Evolutionary conservation across 2,113 vertebrate species (phyloP).

Genomic region (Notothenia coriiceps): DNA sequence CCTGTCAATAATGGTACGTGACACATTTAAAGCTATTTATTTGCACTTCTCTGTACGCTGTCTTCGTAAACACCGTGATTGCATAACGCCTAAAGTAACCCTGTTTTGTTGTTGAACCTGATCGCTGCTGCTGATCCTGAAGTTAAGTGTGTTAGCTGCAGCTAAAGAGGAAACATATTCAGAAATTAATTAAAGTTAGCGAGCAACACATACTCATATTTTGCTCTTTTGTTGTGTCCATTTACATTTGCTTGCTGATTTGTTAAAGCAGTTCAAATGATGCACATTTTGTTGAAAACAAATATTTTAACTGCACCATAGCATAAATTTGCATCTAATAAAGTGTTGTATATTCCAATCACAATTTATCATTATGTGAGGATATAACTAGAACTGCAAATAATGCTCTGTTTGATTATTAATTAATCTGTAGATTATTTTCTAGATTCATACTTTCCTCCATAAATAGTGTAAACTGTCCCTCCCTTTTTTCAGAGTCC

Average conservation of each 20-base stretch:
- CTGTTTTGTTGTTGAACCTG: background rate
- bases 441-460: too few relatives aligned
- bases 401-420: too few relatives aligned
- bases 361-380: too few relatives aligned
- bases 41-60: too few relatives aligned
- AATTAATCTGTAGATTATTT: background rate
- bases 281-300: background rate
- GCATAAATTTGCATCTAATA: background rate
- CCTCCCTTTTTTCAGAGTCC: too few relatives aligned
- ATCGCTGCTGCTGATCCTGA: background rate
- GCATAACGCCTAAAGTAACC: background rate
- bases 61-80: rapidly evolving
- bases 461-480: too few relatives aligned
- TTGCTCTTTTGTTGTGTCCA: background rate
- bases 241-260: background rate
- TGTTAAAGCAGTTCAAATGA: background rate
- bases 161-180: conserved; percentile 25
- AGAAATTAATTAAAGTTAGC: background rate
- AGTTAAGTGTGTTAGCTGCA: conserved; percentile 11
- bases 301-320: background rate
- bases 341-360: too few relatives aligned
- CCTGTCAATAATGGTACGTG: conserved; percentile 74
- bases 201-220: too few relatives aligned
- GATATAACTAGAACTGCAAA: too few relatives aligned
- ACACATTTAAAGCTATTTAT: background rate